Conservation (phyloP, 2,113 vertebrate genomes). For the Cephalopterus ornatus region DNA sequence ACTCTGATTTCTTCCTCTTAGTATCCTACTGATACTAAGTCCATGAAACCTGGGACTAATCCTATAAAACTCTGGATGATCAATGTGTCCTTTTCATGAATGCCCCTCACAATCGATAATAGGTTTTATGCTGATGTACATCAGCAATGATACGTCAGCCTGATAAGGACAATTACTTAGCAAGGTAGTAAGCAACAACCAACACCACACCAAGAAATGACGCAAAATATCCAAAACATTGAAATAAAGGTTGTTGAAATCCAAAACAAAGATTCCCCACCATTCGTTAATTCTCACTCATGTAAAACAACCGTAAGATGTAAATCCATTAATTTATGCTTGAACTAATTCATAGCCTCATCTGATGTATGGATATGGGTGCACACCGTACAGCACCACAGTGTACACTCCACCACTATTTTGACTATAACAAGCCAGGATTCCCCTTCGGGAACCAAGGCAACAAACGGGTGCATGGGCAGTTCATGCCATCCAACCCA, state of each 20-base stretch:
- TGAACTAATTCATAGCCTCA: not conserved
- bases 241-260: not conserved
- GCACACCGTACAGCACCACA: not conserved
- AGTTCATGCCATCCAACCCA: not conserved
- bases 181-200: not conserved
- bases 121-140: not conserved
- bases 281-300: not conserved
- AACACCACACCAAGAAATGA: not conserved
- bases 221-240: not conserved
- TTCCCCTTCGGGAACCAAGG: not conserved
- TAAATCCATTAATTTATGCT: not conserved
- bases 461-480: not conserved
- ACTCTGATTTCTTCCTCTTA: not conserved
- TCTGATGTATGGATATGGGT: fast-evolving
- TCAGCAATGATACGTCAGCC: not conserved
- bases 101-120: not conserved
- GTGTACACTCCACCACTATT: fast-evolving
- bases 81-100: not conserved
- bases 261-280: not conserved
- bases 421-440: fast-evolving
- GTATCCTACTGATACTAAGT: not conserved
- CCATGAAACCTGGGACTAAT: not conserved
- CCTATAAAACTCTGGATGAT: not conserved
- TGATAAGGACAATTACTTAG: fast-evolving
- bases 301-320: not conserved